phyloP scores from a whole-genome alignment of 2,113 vertebrate species.

The Psilopsiagon aurifrons region DNA sequence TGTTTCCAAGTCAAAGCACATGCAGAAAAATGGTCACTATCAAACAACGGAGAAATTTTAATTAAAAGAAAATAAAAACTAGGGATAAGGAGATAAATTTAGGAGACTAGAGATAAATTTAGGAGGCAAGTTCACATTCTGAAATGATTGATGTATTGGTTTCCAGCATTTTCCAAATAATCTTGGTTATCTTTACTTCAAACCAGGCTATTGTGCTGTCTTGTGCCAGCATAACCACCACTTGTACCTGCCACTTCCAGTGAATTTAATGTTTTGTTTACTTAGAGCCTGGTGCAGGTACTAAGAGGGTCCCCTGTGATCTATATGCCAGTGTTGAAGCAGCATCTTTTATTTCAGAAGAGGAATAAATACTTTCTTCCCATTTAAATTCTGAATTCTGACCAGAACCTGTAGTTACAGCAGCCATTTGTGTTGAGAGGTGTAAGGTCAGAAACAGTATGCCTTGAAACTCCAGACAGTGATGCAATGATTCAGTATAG shows the following conservation, averaged over 20 bases:
- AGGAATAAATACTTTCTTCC: not conserved
- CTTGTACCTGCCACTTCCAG: not conserved
- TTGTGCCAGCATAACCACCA: not conserved
- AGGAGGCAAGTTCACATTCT: not conserved
- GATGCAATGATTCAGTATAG: not conserved
- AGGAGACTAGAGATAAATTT: not conserved
- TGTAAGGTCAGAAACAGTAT: rapidly evolving
- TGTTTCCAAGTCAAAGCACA: not conserved
- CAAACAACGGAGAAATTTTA: not conserved
- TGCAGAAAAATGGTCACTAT: not conserved
- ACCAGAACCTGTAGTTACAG: not conserved
- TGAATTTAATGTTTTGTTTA: not conserved
- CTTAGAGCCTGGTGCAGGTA: not conserved
- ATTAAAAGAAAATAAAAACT: not conserved
- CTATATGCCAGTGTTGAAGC: not conserved
- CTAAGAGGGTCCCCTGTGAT: not conserved
- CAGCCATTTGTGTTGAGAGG: not conserved
- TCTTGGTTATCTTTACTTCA: not conserved
- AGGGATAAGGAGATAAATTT: not conserved
- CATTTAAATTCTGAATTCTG: not conserved
- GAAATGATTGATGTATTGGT: not conserved
- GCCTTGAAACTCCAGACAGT: not conserved
- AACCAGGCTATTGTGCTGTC: not conserved
- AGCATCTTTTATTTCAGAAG: not conserved
- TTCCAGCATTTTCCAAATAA: not conserved